These are phyloP conservation scores for Hydrozoanthus tunicans DNA, from an alignment of 64 coral and sea anemone species.

Conservation along the genomic window DNA sequence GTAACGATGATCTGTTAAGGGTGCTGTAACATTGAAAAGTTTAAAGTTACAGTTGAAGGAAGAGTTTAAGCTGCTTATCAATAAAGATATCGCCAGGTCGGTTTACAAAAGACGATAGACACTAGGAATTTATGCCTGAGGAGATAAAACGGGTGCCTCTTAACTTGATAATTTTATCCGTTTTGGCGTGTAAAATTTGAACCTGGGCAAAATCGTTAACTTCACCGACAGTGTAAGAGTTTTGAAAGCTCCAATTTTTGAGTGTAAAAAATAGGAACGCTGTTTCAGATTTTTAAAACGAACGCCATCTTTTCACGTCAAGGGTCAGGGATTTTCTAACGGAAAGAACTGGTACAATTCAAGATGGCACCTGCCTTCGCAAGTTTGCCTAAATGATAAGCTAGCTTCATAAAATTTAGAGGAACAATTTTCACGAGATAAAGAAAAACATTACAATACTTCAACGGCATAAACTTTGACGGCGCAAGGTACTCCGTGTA, in stretches of 20 bases:
- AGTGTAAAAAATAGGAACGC: too few species aligned
- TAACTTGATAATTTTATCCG: too few species aligned
- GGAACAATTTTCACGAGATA: background rate
- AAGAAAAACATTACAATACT: background rate
- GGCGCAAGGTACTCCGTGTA: too few species aligned
- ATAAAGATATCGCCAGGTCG: background rate
- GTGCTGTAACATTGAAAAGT: background rate
- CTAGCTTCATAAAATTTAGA: background rate
- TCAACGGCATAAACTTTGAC: too few species aligned
- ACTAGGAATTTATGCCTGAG: background rate
- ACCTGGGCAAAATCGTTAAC: background rate
- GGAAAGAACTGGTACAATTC: constrained; percentile 12
- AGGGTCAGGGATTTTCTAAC: constrained; percentile 28
- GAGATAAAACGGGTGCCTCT: background rate
- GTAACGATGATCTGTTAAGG: background rate
- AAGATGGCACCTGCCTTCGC: constrained; percentile 26
- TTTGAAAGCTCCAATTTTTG: too few species aligned
- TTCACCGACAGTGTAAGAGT: background rate
- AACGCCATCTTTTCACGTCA: background rate
- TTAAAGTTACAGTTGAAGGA: background rate
- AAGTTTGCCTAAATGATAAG: background rate
- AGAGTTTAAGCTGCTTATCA: background rate
- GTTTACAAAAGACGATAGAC: background rate
- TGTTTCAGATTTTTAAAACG: background rate
- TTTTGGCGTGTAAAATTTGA: too few species aligned